These are phyloP conservation scores for Haliclona indistincta DNA, from an alignment of 37 sponge, comb jelly and placozoan species.

Conservation along the genomic window DNA sequence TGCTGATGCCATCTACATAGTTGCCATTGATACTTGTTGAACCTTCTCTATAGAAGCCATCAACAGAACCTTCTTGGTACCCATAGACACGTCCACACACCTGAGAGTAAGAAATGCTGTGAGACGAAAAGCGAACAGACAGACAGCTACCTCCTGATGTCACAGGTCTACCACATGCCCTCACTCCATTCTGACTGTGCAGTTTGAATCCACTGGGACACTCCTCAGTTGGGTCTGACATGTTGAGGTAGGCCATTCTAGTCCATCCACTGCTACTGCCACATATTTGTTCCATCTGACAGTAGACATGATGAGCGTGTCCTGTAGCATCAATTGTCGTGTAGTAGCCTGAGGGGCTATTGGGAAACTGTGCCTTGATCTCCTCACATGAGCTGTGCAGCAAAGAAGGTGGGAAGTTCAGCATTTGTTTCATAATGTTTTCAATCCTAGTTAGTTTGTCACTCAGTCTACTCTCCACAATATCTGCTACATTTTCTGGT, in stretches of 20 bases:
- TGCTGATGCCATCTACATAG: constrained; percentile 19
- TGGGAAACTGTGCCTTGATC: background rate
- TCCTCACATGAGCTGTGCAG: background rate
- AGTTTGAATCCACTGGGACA: constrained; percentile 28
- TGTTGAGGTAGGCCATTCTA: constrained; percentile 21
- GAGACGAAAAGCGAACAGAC: background rate
- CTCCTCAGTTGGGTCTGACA: constrained; percentile 13
- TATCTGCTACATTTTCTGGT: too few species aligned
- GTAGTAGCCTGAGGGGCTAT: constrained; percentile 6
- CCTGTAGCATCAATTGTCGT: background rate
- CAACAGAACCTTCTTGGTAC: constrained; percentile 26
- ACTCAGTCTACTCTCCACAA: too few species aligned
- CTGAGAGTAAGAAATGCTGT: constrained; percentile 31
- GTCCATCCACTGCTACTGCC: background rate
- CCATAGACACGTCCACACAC: constrained; percentile 59
- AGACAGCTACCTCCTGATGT: constrained; percentile 25
- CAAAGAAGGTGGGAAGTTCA: background rate
- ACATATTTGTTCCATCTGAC: constrained; percentile 13
- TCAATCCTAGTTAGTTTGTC: too few species aligned
- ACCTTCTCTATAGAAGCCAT: background rate
- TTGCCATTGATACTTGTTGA: constrained; percentile 2
- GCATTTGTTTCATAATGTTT: too few species aligned
- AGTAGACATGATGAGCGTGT: constrained; percentile 13
- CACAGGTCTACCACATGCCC: constrained; percentile 6
- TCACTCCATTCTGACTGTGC: background rate